Percentiles rank a stretch among this genome's conserved stretches.
Evolutionary conservation across 2,797 vertebrate genomes (phyloP).

Genomic region (Sus cebifrons): DNA sequence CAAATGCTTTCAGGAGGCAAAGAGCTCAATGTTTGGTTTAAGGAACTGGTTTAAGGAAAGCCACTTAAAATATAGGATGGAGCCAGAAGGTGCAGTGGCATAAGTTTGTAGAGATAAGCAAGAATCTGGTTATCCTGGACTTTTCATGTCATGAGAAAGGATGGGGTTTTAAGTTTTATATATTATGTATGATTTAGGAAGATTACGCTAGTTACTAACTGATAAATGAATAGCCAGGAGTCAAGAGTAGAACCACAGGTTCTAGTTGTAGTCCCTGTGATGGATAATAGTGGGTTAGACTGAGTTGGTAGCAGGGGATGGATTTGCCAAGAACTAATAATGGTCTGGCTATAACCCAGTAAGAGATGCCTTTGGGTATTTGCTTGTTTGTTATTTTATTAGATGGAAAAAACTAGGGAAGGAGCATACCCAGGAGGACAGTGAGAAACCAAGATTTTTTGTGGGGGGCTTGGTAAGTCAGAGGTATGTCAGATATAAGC

Average conservation of each 20-base stretch:
- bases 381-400: background rate
- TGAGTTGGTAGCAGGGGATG: background rate
- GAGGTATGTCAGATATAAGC: background rate
- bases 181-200: background rate
- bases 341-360: background rate
- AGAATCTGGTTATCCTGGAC: background rate
- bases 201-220: background rate
- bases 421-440: background rate
- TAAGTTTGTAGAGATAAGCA: background rate
- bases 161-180: conserved; percentile 11
- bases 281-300: background rate
- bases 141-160: background rate
- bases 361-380: background rate
- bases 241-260: background rate
- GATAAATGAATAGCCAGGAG: background rate
- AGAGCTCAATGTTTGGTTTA: background rate
- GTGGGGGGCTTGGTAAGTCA: background rate
- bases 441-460: background rate
- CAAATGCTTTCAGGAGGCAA: background rate
- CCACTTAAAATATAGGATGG: background rate
- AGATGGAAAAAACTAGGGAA: background rate
- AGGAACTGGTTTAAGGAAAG: background rate
- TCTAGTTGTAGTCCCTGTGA: background rate
- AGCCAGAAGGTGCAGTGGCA: fast-evolving
- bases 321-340: background rate